Conservation (phyloP, 2,888 invertebrate genomes). For the Marronus borbonicus region DNA sequence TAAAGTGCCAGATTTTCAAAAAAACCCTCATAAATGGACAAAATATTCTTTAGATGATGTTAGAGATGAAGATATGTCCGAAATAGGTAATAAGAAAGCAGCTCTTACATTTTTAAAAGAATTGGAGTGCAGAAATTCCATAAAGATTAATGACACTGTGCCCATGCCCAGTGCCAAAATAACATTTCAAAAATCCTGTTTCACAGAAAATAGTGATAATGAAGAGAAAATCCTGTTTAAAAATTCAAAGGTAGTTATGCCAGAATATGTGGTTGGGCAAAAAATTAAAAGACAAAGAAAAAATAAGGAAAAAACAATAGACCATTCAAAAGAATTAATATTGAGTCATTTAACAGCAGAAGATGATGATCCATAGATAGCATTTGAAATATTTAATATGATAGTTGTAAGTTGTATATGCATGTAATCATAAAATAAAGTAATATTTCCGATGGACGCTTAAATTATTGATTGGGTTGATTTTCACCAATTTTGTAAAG, state of each 20-base stretch:
- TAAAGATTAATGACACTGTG: slow-evolving; percentile 51
- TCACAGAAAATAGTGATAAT: slow-evolving; percentile 51
- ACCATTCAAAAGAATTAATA: slow-evolving; percentile 68
- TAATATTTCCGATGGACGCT: too few relatives aligned
- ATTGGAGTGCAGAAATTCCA: slow-evolving; percentile 71
- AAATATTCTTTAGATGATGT: slow-evolving; percentile 88
- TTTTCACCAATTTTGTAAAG: too few relatives aligned
- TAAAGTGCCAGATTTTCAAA: slow-evolving; percentile 74
- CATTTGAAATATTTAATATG: background rate
- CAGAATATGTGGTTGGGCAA: slow-evolving; percentile 86
- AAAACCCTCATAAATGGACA: slow-evolving; percentile 87
- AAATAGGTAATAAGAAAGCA: slow-evolving; percentile 82
- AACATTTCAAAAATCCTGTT: slow-evolving; percentile 62
- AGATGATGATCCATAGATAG: slow-evolving; percentile 66
- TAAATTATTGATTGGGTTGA: too few relatives aligned
- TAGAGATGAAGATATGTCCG: slow-evolving; percentile 82
- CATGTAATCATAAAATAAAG: too few relatives aligned
- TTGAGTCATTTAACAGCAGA: slow-evolving; percentile 73
- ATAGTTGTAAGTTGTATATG: background rate
- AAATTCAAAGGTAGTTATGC: slow-evolving; percentile 83
- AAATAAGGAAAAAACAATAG: slow-evolving; percentile 54
- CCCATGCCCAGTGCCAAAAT: slow-evolving; percentile 63
- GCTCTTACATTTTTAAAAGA: slow-evolving; percentile 84
- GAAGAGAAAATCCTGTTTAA: slow-evolving; percentile 73
- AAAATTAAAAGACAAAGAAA: slow-evolving; percentile 72